Evolutionary conservation across 2,113 vertebrate species (phyloP).

Genomic region (Monarcha castaneiventris): DNA sequence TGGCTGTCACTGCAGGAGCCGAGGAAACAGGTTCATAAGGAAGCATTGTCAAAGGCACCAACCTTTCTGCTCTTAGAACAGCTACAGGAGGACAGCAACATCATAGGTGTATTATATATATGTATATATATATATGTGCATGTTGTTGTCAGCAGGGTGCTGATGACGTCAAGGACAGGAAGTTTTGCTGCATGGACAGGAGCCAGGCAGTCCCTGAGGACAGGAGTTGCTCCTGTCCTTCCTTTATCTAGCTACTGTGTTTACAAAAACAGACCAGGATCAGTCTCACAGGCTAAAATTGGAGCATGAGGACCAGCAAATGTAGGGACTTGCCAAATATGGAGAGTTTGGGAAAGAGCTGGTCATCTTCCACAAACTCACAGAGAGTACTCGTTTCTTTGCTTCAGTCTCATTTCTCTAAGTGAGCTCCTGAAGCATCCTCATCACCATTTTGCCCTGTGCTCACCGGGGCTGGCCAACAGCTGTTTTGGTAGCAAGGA

Average conservation of each 20-base stretch:
- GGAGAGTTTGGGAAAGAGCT: fast-evolving
- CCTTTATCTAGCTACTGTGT: background rate
- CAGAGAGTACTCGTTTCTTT: background rate
- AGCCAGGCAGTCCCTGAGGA: background rate
- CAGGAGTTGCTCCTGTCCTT: background rate
- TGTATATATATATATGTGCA: too few species aligned
- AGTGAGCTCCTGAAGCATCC: fast-evolving
- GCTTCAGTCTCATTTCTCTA: fast-evolving
- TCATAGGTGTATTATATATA: background rate
- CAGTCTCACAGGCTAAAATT: background rate
- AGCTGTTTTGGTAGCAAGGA: background rate
- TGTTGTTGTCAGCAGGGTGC: background rate
- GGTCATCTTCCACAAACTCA: background rate
- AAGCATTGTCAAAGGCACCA: background rate
- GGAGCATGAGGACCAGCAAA: background rate
- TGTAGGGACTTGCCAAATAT: background rate
- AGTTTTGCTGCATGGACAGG: background rate
- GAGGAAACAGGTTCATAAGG: background rate
- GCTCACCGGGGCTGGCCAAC: background rate
- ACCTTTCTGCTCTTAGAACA: background rate
- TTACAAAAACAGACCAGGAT: background rate
- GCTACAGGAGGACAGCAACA: background rate
- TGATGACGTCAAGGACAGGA: background rate
- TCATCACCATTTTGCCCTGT: fast-evolving
- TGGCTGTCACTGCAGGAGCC: background rate